Percentiles rank a stretch among this genome's conserved stretches.
These are phyloP conservation scores for Glaucomys volans DNA, from an alignment of 2,113 vertebrate species.

Conservation along the genomic window DNA sequence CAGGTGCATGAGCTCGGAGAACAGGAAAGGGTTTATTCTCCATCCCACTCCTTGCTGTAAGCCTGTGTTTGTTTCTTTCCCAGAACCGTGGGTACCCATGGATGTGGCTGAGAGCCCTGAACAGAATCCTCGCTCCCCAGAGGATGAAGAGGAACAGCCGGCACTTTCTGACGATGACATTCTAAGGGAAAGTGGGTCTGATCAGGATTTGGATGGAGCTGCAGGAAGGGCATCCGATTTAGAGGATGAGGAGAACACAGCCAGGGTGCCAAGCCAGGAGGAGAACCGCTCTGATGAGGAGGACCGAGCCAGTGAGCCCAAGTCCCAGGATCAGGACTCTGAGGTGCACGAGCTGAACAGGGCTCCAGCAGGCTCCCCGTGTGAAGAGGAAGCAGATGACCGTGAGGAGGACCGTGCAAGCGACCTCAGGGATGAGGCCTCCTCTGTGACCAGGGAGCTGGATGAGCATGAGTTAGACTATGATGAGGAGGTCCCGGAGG, in stretches of 20 bases:
- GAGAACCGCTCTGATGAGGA: constrained; percentile 89
- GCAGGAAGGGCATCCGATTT: constrained; percentile 76
- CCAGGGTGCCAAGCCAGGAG: constrained; percentile 68
- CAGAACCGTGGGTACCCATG: constrained; percentile 90
- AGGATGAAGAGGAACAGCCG: constrained; percentile 88
- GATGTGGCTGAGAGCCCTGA: constrained; percentile 96
- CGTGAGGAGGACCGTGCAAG: constrained; percentile 83
- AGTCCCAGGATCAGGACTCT: constrained; percentile 92
- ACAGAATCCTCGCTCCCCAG: constrained; percentile 93
- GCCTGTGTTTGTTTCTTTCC: constrained; percentile 33
- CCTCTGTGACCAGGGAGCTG: constrained; percentile 95
- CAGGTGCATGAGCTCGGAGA: neutral
- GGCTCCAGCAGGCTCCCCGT: constrained; percentile 79
- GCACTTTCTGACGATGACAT: constrained; percentile 90
- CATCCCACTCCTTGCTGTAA: neutral
- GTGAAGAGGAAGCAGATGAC: constrained; percentile 79
- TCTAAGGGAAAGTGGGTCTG: constrained; percentile 87
- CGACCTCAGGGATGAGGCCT: constrained; percentile 93
- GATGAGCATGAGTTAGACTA: constrained; percentile 99
- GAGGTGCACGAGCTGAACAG: constrained; percentile 86
- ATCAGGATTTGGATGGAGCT: constrained; percentile 85
- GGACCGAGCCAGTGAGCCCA: constrained; percentile 86
- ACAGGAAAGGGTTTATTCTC: accelerated
- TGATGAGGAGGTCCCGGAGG: constrained; percentile 98
- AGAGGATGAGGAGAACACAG: constrained; percentile 86